phyloP scores from a whole-genome alignment of 2,113 vertebrate species.

The Indri indri region DNA sequence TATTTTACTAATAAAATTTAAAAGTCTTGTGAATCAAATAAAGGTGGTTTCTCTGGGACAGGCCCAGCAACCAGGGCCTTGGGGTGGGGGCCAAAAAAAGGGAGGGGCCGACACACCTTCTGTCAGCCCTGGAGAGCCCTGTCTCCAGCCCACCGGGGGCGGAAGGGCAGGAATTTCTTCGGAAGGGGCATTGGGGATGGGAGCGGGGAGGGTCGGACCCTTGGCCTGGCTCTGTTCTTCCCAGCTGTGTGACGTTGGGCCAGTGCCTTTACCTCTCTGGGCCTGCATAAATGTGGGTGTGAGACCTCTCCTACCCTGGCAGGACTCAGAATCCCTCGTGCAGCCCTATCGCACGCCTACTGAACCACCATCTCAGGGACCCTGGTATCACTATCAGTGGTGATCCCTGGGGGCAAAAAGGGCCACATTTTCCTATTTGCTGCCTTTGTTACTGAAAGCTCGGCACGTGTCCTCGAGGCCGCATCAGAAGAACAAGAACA shows the following conservation, averaged over 20 bases:
- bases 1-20: constrained; percentile 80
- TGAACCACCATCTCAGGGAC: background rate
- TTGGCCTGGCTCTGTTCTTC: background rate
- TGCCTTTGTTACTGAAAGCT: background rate
- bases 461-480: no score
- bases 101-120: background rate
- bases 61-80: background rate
- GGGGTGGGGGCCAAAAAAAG: background rate
- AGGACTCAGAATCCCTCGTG: background rate
- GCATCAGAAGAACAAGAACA: no score
- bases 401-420: background rate
- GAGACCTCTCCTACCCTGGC: background rate
- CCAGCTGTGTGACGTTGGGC: background rate
- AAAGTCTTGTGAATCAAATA: constrained; percentile 75
- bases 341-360: background rate
- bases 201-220: background rate
- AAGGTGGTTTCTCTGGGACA: background rate
- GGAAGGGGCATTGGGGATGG: background rate
- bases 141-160: background rate
- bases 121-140: background rate
- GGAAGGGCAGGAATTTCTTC: background rate
- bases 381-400: background rate
- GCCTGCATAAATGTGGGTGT: background rate
- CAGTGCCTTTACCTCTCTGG: background rate
- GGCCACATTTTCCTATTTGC: background rate